Conservation (phyloP, 2,113 vertebrate genomes). For the Psittacara wagleri region DNA sequence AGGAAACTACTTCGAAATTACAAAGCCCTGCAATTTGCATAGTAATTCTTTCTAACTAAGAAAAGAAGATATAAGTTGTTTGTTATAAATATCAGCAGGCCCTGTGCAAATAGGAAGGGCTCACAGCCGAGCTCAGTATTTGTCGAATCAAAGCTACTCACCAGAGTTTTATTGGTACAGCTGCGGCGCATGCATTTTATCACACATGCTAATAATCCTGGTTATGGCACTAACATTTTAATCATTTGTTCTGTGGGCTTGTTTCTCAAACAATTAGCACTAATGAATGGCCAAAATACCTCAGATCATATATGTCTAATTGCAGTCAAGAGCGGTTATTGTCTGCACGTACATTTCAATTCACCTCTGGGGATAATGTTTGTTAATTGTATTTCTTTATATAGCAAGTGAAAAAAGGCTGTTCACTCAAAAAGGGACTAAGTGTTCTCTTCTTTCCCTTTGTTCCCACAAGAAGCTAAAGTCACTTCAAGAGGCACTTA, state of each 20-base stretch:
- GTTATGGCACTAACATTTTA: conserved; percentile 80
- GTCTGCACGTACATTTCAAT: conserved; percentile 80
- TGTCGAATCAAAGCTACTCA: conserved; percentile 67
- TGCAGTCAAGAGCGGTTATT: conserved; percentile 81
- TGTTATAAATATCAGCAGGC: conserved; percentile 79
- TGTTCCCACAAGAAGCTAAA: conserved; percentile 92
- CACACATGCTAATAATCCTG: conserved; percentile 80
- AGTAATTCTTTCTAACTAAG: conserved; percentile 78
- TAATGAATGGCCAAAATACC: conserved; percentile 86
- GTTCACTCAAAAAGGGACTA: conserved; percentile 78
- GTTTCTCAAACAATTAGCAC: conserved; percentile 87
- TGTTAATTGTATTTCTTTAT: conserved; percentile 89
- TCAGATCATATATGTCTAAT: conserved; percentile 89
- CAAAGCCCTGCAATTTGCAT: conserved; percentile 73
- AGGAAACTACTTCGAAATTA: conserved; percentile 65
- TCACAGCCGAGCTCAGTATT: conserved; percentile 60
- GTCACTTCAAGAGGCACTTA: conserved; percentile 97
- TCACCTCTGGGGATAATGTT: conserved; percentile 85
- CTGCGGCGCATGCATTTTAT: conserved; percentile 72
- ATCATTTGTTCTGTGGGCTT: conserved; percentile 83
- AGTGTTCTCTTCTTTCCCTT: conserved; percentile 86
- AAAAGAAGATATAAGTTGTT: conserved; percentile 78
- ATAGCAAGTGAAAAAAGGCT: conserved; percentile 71
- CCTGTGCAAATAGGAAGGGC: conserved; percentile 70
- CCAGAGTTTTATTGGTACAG: conserved; percentile 70